Conservation (phyloP, 2,797 vertebrate species). For the Pseudochirops corinnae region DNA sequence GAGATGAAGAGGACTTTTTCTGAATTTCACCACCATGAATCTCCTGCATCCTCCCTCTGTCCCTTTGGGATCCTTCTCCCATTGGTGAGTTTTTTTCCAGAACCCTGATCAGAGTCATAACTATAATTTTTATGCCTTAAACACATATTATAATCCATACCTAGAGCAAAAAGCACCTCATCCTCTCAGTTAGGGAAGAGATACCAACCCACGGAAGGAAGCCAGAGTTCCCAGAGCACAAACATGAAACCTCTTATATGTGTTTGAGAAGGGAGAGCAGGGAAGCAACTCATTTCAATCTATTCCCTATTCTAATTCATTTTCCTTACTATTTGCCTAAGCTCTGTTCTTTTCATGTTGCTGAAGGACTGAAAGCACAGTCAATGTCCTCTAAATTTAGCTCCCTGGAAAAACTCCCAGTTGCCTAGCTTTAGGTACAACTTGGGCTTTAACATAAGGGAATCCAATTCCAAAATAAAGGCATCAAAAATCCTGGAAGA, state of each 20-base stretch:
- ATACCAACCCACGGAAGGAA: not conserved
- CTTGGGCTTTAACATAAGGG: not conserved
- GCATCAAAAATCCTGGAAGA: not conserved
- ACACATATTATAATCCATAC: not conserved
- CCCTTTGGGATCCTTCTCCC: not conserved
- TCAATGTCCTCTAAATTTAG: no score
- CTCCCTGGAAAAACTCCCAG: no score
- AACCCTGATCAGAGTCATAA: not conserved
- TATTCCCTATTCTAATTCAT: not conserved
- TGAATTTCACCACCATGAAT: not conserved
- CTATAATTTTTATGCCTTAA: not conserved
- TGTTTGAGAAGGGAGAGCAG: not conserved
- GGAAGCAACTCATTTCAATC: not conserved
- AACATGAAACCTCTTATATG: not conserved
- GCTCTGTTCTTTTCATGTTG: no score
- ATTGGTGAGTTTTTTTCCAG: not conserved
- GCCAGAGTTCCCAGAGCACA: not conserved
- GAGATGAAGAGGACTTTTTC: not conserved
- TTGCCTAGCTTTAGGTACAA: no score
- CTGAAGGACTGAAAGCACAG: no score
- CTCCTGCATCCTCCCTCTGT: not conserved
- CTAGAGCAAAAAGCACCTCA: not conserved
- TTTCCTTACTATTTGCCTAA: not conserved
- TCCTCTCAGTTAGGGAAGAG: not conserved
- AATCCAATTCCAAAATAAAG: not conserved